Base-by-base conservation (phyloP, 2,113 vertebrate genomes). In the Speoplatyrhinus poulsoni region DNA sequence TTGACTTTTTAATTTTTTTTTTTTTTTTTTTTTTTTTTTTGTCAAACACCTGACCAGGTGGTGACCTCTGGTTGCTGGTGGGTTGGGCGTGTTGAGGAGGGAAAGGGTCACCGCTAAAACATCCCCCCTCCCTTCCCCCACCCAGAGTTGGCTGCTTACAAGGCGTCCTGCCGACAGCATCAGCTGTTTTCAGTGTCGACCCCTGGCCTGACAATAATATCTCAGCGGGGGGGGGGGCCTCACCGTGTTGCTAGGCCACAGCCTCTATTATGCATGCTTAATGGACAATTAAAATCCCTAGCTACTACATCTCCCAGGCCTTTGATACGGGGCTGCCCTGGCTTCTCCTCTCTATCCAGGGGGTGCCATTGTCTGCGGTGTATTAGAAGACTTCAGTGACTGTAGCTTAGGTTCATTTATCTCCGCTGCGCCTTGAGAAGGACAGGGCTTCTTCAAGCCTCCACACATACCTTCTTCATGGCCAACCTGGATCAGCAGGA, bases 221-320 rank as follows among this genome's bases (percentile, higher is more conserved):
- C 93, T 82, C 96, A 94, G 94, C 93, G 80, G 95, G 97, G 81
- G 46, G 82, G 95, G 96, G 81, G 46, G 82, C 89, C 94, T 87
- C 88, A 70, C 88, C 81, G 89, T 89, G 96, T 96, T 96, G 96
- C 95, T 93, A 95, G 94, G 96, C 93, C 92, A 91, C 90, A 86
- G 93, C 93, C 93, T 90, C 83, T 93, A 95, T 95, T 93, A 94
- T 96, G 94, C 96, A 95, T 95, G 94, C 94, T 96, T 98, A 98
- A 99, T 95, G 93, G 95, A 96, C 96, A 97, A 96, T 98, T 97
- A 97, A 96, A 96, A 95, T 92, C 85, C 79, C 86, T 90, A 90
- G 91, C 94, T 97, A 82, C 91, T 91, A 90, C 89, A 92, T 92
- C 91, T 91, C 89, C 88, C 50, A 67, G 84, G 82, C 92, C 89